These are phyloP conservation scores for Graptemys geographica DNA, from an alignment of 2,797 vertebrate species.

Conservation along the genomic window DNA sequence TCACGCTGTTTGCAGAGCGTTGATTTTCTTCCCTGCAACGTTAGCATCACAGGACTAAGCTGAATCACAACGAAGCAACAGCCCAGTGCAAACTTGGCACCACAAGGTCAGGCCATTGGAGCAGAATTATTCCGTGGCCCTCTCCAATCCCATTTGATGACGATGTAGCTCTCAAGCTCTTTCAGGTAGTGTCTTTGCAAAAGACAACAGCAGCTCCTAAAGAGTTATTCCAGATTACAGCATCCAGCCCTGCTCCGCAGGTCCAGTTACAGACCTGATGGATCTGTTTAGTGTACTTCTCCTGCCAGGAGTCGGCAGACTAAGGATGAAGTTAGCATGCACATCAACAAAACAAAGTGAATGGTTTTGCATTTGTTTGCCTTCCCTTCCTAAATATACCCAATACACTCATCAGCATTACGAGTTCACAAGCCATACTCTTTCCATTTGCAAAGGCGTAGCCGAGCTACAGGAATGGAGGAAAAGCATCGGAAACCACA, in stretches of 20 bases:
- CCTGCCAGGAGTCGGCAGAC: background rate
- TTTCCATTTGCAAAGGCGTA: background rate
- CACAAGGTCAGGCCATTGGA: rapidly evolving
- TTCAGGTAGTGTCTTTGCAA: background rate
- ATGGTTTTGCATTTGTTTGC: background rate
- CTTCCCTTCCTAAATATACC: background rate
- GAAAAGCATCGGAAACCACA: background rate
- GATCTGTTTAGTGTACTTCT: rapidly evolving
- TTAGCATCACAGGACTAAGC: rapidly evolving
- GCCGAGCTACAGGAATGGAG: rapidly evolving
- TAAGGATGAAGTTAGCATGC: background rate
- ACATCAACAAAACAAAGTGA: background rate
- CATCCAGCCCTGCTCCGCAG: background rate
- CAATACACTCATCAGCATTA: rapidly evolving
- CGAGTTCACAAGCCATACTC: rapidly evolving
- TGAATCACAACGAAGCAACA: background rate
- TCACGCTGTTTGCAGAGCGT: background rate
- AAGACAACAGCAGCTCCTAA: background rate
- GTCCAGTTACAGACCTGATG: rapidly evolving
- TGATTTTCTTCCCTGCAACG: background rate
- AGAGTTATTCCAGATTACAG: background rate
- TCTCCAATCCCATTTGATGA: rapidly evolving
- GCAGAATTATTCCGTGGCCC: background rate
- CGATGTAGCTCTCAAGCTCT: background rate
- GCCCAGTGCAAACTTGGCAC: rapidly evolving